Percentiles rank a stretch among this genome's conserved stretches.
phyloP scores from a whole-genome alignment of 2,888 invertebrate genomes.

The Volucella bombylans region DNA sequence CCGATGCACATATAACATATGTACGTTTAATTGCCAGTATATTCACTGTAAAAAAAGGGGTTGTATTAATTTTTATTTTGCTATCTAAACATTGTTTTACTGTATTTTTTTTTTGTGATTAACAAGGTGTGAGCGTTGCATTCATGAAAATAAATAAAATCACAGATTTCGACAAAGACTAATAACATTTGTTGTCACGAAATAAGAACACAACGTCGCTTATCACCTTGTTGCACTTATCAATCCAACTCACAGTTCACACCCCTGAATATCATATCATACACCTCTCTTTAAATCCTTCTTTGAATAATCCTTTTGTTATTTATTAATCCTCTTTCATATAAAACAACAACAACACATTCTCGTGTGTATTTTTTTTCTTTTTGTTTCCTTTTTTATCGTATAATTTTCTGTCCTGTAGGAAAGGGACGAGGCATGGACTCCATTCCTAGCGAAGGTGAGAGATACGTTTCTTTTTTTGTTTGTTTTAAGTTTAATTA shows the following conservation, averaged over 20 bases:
- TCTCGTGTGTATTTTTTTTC: conserved; percentile 63
- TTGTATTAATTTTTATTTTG: not conserved
- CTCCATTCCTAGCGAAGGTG: conserved; percentile 88
- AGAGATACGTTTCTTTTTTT: conserved; percentile 79
- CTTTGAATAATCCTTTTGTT: not conserved
- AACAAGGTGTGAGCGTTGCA: conserved; percentile 13
- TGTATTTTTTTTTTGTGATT: conserved; percentile 19
- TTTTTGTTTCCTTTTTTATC: conserved; percentile 66
- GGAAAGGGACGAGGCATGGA: conserved; percentile 88
- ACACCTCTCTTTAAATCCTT: not conserved
- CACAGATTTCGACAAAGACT: not conserved
- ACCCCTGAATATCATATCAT: conserved; percentile 5
- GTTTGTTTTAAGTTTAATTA: conserved; percentile 56
- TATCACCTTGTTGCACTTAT: not conserved
- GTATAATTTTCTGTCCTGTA: conserved; percentile 80
- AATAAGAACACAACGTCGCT: not conserved
- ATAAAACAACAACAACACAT: conserved; percentile 49
- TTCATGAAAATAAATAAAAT: not conserved
- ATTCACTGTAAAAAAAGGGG: no score
- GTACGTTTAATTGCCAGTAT: no score
- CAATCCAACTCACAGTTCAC: not conserved
- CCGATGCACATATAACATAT: no score
- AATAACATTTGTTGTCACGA: conserved; percentile 9
- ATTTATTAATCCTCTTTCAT: conserved; percentile 33
- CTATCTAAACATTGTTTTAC: conserved; percentile 4